These are phyloP conservation scores for Kryptopterus vitreolus DNA, from an alignment of 2,797 vertebrate genomes.

Conservation along the genomic window DNA sequence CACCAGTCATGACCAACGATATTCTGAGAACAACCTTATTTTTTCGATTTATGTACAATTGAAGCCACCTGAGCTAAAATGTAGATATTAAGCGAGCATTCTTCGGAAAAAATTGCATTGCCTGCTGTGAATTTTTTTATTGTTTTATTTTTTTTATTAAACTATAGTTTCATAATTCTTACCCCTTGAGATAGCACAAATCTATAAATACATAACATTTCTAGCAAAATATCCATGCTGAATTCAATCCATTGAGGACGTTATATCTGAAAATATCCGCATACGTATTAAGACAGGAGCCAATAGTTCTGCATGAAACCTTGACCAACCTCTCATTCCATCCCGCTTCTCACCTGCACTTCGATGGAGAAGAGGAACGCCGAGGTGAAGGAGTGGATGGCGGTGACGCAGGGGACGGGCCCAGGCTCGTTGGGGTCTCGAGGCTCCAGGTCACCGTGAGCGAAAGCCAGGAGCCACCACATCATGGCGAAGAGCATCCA, in stretches of 20 bases:
- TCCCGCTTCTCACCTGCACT: slow-evolving; percentile 77
- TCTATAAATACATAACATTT: no score
- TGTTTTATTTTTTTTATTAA: not conserved
- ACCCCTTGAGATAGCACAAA: no score
- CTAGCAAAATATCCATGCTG: no score
- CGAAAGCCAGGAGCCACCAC: slow-evolving; percentile 85
- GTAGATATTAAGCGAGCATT: not conserved
- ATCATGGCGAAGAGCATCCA: slow-evolving; percentile 85
- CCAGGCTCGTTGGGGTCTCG: slow-evolving; percentile 61
- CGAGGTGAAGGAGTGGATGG: slow-evolving; percentile 89
- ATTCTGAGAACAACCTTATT: not conserved
- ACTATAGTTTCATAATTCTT: not conserved
- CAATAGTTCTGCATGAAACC: not conserved
- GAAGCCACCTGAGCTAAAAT: not conserved
- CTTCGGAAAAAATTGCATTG: not conserved
- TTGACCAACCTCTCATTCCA: not conserved
- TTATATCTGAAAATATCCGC: no score
- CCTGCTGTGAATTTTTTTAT: not conserved
- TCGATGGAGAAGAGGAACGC: slow-evolving; percentile 99
- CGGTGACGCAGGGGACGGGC: slow-evolving; percentile 74
- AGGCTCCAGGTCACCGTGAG: slow-evolving; percentile 79
- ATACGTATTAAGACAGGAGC: not conserved
- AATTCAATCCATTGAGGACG: no score
- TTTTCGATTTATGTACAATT: no score
- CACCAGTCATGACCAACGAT: not conserved